Evolutionary conservation across 2,888 invertebrate species (phyloP).

Genomic region (Epicampocera succincta): DNA sequence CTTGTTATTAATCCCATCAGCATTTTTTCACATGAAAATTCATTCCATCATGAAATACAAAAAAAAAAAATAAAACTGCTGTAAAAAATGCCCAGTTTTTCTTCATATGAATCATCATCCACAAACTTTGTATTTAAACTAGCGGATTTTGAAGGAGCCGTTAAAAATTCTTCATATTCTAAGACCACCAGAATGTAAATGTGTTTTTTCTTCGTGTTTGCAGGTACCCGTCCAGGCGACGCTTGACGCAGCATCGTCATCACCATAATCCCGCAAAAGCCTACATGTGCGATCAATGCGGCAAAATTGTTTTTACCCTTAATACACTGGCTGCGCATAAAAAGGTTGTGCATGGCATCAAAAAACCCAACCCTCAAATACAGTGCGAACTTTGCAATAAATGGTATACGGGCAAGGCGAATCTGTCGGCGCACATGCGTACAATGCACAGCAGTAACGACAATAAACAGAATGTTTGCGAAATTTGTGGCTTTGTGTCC

Average conservation of each 20-base stretch:
- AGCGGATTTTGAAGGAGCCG: too few species aligned
- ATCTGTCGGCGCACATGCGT: constrained; percentile 46
- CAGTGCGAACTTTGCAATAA: constrained; percentile 52
- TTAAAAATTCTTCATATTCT: too few species aligned
- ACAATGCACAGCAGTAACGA: constrained; percentile 56
- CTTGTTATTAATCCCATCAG: too few species aligned
- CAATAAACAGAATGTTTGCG: constrained; percentile 53
- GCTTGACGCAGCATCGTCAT: constrained; percentile 45
- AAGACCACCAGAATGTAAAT: too few species aligned
- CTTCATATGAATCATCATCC: too few species aligned
- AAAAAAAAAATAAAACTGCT: too few species aligned
- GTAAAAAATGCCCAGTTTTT: too few species aligned
- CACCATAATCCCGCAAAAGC: constrained; percentile 58
- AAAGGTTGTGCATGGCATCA: constrained; percentile 49
- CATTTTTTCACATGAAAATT: too few species aligned
- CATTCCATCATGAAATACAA: too few species aligned
- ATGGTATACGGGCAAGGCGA: constrained; percentile 46
- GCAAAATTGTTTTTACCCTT: constrained; percentile 40
- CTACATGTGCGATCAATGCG: constrained; percentile 57
- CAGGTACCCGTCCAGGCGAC: constrained; percentile 47
- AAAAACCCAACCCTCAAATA: constrained; percentile 18
- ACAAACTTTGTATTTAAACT: too few species aligned
- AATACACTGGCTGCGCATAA: constrained; percentile 43
- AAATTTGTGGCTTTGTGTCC: constrained; percentile 66
- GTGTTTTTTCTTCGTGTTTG: constrained; percentile 5